Conservation (phyloP, 2,113 vertebrate species). For the Tychaedon coryphoeus region DNA sequence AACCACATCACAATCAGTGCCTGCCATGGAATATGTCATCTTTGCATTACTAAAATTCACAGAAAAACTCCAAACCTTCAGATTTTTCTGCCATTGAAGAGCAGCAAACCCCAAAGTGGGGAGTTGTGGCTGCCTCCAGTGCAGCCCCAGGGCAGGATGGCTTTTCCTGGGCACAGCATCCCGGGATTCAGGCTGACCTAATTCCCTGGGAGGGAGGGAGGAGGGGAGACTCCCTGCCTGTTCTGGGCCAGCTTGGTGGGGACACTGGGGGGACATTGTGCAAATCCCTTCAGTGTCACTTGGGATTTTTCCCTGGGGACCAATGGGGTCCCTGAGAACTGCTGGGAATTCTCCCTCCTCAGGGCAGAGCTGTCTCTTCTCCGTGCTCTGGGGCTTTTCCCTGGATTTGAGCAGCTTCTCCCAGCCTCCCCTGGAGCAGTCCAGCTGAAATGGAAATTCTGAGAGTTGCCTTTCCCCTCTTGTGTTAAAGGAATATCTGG, state of each 20-base stretch:
- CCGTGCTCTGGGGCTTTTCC: background rate
- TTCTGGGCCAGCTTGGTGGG: background rate
- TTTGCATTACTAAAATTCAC: background rate
- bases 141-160: background rate
- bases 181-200: background rate
- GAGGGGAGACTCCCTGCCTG: background rate
- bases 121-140: background rate
- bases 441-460: background rate
- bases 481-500: background rate
- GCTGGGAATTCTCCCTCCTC: background rate
- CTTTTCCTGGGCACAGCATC: background rate
- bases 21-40: background rate
- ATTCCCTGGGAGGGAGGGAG: background rate
- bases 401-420: background rate
- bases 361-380: background rate
- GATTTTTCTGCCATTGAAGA: background rate
- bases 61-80: background rate
- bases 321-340: no score
- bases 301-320: background rate
- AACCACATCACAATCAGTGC: background rate
- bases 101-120: background rate
- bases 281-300: conserved; percentile 28
- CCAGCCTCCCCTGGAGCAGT: background rate
- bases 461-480: background rate
- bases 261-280: background rate